These are phyloP conservation scores for Enteromius trimaculatus DNA, from an alignment of 2,797 vertebrate species.

Conservation along the genomic window DNA sequence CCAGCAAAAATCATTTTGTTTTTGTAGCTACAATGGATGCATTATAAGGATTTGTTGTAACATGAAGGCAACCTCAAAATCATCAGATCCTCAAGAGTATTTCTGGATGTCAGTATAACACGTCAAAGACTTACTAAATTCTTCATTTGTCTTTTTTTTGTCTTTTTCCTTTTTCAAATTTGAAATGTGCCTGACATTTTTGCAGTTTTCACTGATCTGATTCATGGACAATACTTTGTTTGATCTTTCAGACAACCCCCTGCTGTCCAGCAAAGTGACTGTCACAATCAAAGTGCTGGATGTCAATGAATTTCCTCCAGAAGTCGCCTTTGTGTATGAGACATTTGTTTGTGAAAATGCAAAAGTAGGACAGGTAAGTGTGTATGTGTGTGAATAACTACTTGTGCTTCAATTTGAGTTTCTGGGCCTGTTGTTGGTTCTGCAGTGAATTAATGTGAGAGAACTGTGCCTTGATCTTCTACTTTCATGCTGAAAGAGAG, in stretches of 20 bases:
- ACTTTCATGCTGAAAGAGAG: constrained; percentile 38
- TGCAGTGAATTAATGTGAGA: constrained; percentile 33
- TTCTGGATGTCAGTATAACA: background rate
- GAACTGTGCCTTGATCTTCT: constrained; percentile 46
- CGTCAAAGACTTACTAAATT: background rate
- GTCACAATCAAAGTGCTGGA: constrained; percentile 87
- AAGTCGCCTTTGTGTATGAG: constrained; percentile 85
- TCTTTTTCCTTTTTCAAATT: background rate
- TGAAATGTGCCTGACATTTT: background rate
- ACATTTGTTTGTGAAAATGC: constrained; percentile 90
- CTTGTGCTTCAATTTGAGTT: constrained; percentile 24
- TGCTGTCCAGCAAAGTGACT: constrained; percentile 83
- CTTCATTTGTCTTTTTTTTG: background rate
- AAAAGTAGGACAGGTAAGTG: constrained; percentile 87
- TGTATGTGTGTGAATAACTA: constrained; percentile 35
- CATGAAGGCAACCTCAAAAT: constrained; percentile 2
- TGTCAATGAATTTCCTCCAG: constrained; percentile 93
- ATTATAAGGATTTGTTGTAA: background rate
- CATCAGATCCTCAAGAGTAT: background rate
- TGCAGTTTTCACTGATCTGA: constrained; percentile 5
- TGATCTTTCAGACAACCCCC: constrained; percentile 82
- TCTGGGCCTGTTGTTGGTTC: constrained; percentile 24
- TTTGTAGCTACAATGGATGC: background rate
- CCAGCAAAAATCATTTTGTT: background rate
- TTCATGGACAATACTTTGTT: constrained; percentile 41